phyloP scores from a whole-genome alignment of 2,797 vertebrate genomes.

The Muraenolepis orangiensis region DNA sequence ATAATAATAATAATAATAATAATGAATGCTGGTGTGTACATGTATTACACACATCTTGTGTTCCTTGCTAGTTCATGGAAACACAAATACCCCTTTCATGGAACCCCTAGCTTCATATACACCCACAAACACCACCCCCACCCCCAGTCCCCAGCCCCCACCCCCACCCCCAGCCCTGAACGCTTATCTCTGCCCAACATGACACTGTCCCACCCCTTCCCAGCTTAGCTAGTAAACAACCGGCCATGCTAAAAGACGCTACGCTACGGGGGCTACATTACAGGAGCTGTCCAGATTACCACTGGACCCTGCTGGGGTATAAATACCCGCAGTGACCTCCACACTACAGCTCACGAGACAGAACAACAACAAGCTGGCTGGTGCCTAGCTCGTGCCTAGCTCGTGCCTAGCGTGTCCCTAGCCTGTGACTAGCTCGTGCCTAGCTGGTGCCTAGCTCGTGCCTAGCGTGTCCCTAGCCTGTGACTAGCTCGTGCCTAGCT shows the following conservation, averaged over 20 bases:
- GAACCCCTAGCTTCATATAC: not conserved
- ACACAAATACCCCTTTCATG: not conserved
- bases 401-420: no score
- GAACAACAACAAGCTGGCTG: conserved; percentile 30
- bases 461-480: no score
- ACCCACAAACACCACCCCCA: not conserved
- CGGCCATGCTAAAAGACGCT: not conserved
- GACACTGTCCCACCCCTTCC: not conserved
- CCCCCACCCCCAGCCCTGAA: not conserved
- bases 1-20: not conserved
- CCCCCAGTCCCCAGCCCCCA: not conserved
- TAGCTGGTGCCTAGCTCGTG: no score
- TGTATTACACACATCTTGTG: not conserved
- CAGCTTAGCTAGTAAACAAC: not conserved
- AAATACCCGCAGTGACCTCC: conserved; percentile 62
- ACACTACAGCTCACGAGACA: conserved; percentile 51
- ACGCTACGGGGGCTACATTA: conserved; percentile 14
- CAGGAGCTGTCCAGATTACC: conserved; percentile 44
- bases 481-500: no score
- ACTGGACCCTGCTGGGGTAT: conserved; percentile 43
- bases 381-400: no score
- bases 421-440: no score
- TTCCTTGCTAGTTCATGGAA: not conserved
- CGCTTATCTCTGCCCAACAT: conserved; percentile 1
- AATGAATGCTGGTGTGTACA: not conserved